Conservation (phyloP, 2,113 vertebrate species). For the Papio anubis region DNA sequence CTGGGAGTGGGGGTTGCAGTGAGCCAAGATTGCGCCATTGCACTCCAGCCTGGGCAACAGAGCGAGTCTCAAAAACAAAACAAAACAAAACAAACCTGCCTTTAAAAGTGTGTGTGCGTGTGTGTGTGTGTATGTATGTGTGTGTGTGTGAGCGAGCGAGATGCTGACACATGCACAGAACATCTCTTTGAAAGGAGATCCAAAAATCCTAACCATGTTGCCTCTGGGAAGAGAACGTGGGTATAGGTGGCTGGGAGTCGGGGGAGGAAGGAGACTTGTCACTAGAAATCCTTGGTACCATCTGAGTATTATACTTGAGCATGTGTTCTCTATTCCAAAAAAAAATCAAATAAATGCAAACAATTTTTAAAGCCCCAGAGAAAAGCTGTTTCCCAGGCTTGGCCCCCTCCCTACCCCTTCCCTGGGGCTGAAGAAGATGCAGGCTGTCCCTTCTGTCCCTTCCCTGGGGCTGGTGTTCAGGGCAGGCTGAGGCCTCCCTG, state of each 20-base stretch:
- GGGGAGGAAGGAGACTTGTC: background rate
- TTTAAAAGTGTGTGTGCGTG: background rate
- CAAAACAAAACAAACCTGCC: background rate
- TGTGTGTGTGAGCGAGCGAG: background rate
- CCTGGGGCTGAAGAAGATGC: background rate
- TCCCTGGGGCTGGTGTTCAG: background rate
- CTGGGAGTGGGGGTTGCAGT: too few species aligned
- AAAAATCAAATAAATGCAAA: background rate
- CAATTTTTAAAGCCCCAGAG: background rate
- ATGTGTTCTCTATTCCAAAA: background rate
- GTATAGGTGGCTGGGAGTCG: accelerated
- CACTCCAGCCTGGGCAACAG: background rate
- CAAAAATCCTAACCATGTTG: background rate
- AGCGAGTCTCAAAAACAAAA: background rate
- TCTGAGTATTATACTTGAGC: background rate
- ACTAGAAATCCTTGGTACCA: background rate
- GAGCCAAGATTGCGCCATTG: accelerated
- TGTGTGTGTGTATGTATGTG: background rate
- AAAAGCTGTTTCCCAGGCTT: background rate
- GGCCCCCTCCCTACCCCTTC: background rate
- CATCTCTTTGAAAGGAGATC: background rate
- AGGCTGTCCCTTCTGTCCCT: background rate
- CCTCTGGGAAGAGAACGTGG: background rate
- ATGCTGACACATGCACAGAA: background rate
- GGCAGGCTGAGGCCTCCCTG: background rate